A percentile compares a stretch with the other conserved stretches of the same genome.
phyloP scores from a whole-genome alignment of 1,140 invertebrate species.

The Aphis craccivora region DNA sequence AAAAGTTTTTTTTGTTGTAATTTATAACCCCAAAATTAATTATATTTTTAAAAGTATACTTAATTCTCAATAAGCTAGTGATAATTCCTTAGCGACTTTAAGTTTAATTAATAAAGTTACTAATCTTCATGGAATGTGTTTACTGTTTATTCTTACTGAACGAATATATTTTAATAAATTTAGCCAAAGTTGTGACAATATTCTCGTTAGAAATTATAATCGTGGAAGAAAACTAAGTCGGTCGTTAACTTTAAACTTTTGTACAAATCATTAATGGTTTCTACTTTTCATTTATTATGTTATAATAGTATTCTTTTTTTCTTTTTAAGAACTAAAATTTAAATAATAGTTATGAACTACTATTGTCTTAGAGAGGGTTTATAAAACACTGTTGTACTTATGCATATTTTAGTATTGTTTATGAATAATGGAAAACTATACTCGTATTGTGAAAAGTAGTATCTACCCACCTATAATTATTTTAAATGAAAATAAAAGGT shows the following conservation, averaged over 20 bases:
- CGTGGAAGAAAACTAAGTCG: background rate
- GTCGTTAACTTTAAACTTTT: conserved; percentile 24
- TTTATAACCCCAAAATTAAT: conserved; percentile 43
- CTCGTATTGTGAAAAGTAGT: too few species aligned
- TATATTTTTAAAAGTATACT: conserved; percentile 50
- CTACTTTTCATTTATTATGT: background rate
- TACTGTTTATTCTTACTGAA: conserved; percentile 44
- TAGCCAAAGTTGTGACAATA: conserved; percentile 21
- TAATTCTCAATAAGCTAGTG: conserved; percentile 46
- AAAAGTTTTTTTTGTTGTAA: conserved; percentile 35
- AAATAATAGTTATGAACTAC: background rate
- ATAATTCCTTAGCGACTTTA: conserved; percentile 38
- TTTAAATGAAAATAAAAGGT: background rate
- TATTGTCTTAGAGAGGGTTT: background rate
- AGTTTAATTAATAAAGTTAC: conserved; percentile 54
- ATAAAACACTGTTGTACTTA: background rate
- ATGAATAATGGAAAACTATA: background rate
- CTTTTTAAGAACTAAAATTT: background rate
- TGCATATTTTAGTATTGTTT: background rate
- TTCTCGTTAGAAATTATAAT: conserved; percentile 39
- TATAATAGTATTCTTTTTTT: background rate
- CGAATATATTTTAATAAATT: conserved; percentile 52
- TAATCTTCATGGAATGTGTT: conserved; percentile 42
- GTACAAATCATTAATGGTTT: conserved; percentile 14
- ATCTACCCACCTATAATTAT: background rate